A percentile compares a stretch with the other conserved stretches of the same genome.
These are phyloP conservation scores for Liolophura sinensis DNA, from an alignment of 1,140 invertebrate genomes.

Conservation along the genomic window DNA sequence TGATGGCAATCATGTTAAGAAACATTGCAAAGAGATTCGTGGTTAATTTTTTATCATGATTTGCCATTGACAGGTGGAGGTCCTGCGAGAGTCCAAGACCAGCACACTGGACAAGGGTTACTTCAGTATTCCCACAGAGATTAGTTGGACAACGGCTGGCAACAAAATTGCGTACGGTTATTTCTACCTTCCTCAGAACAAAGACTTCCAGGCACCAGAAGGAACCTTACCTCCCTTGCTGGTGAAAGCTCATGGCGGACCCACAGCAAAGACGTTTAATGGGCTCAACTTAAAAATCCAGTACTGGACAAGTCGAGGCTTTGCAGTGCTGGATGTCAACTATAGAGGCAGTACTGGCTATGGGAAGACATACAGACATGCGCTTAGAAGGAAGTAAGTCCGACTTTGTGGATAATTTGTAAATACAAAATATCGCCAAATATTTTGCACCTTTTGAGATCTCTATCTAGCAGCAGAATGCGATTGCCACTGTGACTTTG, in stretches of 20 bases:
- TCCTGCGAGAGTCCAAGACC: slow-evolving; percentile 33
- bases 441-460: too few relatives aligned
- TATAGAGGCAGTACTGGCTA: slow-evolving; percentile 59
- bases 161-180: slow-evolving; percentile 43
- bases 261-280: slow-evolving; percentile 41
- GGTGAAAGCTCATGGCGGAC: slow-evolving; percentile 57
- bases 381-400: slow-evolving; percentile 41
- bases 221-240: slow-evolving; percentile 53
- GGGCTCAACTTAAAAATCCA: slow-evolving; percentile 52
- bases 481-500: too few relatives aligned
- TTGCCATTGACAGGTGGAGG: slow-evolving; percentile 28
- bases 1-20: neutral
- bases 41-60: neutral
- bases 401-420: too few relatives aligned
- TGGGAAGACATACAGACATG: slow-evolving; percentile 50
- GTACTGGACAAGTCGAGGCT: slow-evolving; percentile 58
- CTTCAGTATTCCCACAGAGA: slow-evolving; percentile 46
- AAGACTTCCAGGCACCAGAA: slow-evolving; percentile 45
- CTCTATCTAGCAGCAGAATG: too few relatives aligned
- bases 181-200: slow-evolving; percentile 54
- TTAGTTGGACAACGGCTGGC: slow-evolving; percentile 47
- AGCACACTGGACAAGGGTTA: slow-evolving; percentile 40
- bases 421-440: too few relatives aligned
- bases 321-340: slow-evolving; percentile 58
- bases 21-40: too few relatives aligned